Evolutionary conservation across 2,113 vertebrate genomes (phyloP).

Genomic region (Xenotilapia caudafasciata): DNA sequence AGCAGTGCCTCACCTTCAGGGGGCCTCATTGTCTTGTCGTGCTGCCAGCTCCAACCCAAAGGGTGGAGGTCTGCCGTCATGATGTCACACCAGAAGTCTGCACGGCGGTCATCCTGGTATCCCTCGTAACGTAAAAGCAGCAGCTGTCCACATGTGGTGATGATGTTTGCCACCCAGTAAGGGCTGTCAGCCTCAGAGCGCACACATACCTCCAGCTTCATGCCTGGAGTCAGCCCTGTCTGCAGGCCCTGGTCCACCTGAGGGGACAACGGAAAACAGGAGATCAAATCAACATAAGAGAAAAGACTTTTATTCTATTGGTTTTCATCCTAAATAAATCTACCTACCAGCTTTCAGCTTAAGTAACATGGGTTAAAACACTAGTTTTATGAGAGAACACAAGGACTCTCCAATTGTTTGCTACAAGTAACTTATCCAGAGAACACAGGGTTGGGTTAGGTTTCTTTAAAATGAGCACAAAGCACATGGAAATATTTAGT

Average conservation of each 20-base stretch:
- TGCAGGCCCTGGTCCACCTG: conserved; percentile 93
- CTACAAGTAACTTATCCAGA: background rate
- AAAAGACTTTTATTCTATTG: background rate
- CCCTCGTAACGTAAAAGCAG: conserved; percentile 92
- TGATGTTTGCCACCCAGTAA: conserved; percentile 93
- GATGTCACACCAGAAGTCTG: conserved; percentile 97
- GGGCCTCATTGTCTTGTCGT: conserved; percentile 83
- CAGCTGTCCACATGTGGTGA: conserved; percentile 93
- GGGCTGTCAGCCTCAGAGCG: conserved; percentile 78
- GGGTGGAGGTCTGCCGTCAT: conserved; percentile 89
- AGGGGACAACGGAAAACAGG: background rate
- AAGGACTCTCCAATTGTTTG: background rate
- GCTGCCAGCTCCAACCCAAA: conserved; percentile 90
- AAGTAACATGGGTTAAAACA: background rate
- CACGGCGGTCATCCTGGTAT: conserved; percentile 88
- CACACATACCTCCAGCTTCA: conserved; percentile 91
- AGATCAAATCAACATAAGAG: background rate
- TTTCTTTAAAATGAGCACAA: background rate
- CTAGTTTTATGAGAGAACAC: background rate
- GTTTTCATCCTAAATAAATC: background rate
- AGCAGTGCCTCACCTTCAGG: conserved; percentile 82
- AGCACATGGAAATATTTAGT: background rate
- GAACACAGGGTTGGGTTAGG: background rate
- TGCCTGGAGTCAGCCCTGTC: conserved; percentile 92
- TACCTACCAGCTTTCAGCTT: background rate